Evolutionary conservation across 2,888 invertebrate species (phyloP), one percentile per base, ranked within the genome.

Genomic region (Cenopis cana): DNA sequence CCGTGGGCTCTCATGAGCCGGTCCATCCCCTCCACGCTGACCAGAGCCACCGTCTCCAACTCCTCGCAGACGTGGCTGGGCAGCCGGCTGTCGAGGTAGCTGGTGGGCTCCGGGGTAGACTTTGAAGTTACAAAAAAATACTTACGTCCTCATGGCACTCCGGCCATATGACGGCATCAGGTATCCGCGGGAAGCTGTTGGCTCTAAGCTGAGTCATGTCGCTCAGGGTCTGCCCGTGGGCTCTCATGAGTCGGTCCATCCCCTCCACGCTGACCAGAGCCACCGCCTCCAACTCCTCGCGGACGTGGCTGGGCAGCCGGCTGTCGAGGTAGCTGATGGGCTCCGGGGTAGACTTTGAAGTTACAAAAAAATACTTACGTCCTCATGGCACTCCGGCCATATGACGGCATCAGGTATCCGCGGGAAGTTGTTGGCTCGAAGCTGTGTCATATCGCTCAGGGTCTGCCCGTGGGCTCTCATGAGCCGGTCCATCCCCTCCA

Each of bases 91-190:
- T n/a, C n/a, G n/a, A n/a, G n/a, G n/a, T n/a, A n/a, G n/a, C n/a
- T n/a, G n/a, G n/a, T n/a, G n/a, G n/a, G n/a, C n/a, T n/a, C n/a
- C n/a, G n/a, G n/a, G n/a, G n/a, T n/a, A n/a, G n/a, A n/a, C n/a
- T n/a, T n/a, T n/a, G n/a, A n/a, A n/a, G n/a, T n/a, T n/a, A n/a
- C n/a, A n/a, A n/a, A n/a, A n/a, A n/a, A n/a, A n/a, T n/a, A n/a
- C n/a, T n/a, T n/a, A n/a, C n/a, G n/a, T n/a, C n/a, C n/a, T 96
- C 95, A 85, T 99, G 98, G 75, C 94, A 95, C 55, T 94, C 95
- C 54, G 99, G 99, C 99, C 99, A 99, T 0, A 98, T 94, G 0
- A 99, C 97, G 14, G 99, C 87, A 83, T 99, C 99, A 2, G 99
- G 99, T 82, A 99, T 97, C 78, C 99, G 94, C 69, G 95, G 94